Evolutionary conservation across 2,797 vertebrate species (phyloP).

Genomic region (Diplodus puntazzo): DNA sequence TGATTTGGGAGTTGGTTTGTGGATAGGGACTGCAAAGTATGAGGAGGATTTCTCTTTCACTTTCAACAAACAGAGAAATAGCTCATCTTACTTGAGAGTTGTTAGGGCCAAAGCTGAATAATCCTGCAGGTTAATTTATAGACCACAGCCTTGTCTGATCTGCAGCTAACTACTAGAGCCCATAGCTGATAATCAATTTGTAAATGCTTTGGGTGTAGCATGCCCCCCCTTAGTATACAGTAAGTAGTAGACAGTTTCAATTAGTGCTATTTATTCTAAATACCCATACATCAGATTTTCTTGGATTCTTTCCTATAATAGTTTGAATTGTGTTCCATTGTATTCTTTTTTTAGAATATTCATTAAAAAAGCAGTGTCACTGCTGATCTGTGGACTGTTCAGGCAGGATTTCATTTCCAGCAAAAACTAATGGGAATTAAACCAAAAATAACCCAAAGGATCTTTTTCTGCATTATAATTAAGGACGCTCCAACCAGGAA

Average conservation of each 20-base stretch:
- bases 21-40: conserved; percentile 50
- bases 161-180: neutral
- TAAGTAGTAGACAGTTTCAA: too few species aligned
- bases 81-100: conserved; percentile 19
- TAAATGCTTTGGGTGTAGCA: neutral
- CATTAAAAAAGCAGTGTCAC: neutral
- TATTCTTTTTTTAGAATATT: neutral
- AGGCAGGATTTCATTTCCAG: neutral
- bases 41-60: conserved; percentile 56
- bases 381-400: neutral
- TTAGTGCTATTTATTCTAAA: neutral
- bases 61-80: conserved; percentile 51
- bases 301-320: neutral
- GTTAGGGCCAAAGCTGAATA: conserved; percentile 8
- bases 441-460: too few species aligned
- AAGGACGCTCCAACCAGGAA: too few species aligned
- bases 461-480: too few species aligned
- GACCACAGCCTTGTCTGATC: neutral
- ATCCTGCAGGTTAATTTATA: neutral
- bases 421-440: neutral
- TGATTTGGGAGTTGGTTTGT: conserved; percentile 65
- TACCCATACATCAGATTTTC: too few species aligned
- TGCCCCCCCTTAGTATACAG: too few species aligned
- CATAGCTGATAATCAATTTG: conserved; percentile 5
- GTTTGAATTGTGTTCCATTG: neutral